A percentile compares a stretch with the other conserved stretches of the same genome.
phyloP scores from a whole-genome alignment of 2,888 invertebrate species.

The Thymelicus sylvestris region DNA sequence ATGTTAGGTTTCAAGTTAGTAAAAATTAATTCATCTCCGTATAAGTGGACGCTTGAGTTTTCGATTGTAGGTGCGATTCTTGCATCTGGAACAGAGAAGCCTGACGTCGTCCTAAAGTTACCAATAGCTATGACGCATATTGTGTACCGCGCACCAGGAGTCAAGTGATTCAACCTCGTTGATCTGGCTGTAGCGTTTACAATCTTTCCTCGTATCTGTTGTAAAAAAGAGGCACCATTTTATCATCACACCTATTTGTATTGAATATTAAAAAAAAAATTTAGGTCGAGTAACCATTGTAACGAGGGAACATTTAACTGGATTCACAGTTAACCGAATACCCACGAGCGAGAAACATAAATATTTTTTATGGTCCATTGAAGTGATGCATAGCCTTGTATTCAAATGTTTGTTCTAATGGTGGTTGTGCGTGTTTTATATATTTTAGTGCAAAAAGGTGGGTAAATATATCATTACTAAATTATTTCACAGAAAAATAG shows the following conservation, averaged over 20 bases:
- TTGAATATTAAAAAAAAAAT: constrained; percentile 52
- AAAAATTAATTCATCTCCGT: constrained; percentile 86
- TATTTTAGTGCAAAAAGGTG: constrained; percentile 54
- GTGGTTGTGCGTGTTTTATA: constrained; percentile 65
- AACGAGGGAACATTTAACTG: constrained; percentile 73
- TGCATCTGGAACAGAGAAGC: constrained; percentile 77
- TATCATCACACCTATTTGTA: constrained; percentile 44
- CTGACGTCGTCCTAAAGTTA: constrained; percentile 83
- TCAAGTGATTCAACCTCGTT: constrained; percentile 89
- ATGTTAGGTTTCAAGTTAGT: constrained; percentile 68
- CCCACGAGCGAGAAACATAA: constrained; percentile 77
- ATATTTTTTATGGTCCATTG: constrained; percentile 84
- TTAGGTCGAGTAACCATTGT: constrained; percentile 57
- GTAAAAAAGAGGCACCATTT: constrained; percentile 29
- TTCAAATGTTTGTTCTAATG: constrained; percentile 81
- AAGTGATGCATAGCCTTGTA: constrained; percentile 82
- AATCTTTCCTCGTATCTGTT: constrained; percentile 90
- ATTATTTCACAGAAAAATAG: too few relatives aligned
- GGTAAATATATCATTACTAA: neutral
- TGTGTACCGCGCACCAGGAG: constrained; percentile 91
- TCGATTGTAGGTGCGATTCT: constrained; percentile 74
- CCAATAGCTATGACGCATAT: constrained; percentile 95
- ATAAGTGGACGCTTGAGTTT: constrained; percentile 67
- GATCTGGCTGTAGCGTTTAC: constrained; percentile 90
- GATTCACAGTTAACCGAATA: constrained; percentile 70